Percentiles rank a stretch among this genome's conserved stretches.
Conservation (phyloP, 2,113 vertebrate species). For the Saguinus imperator region DNA sequence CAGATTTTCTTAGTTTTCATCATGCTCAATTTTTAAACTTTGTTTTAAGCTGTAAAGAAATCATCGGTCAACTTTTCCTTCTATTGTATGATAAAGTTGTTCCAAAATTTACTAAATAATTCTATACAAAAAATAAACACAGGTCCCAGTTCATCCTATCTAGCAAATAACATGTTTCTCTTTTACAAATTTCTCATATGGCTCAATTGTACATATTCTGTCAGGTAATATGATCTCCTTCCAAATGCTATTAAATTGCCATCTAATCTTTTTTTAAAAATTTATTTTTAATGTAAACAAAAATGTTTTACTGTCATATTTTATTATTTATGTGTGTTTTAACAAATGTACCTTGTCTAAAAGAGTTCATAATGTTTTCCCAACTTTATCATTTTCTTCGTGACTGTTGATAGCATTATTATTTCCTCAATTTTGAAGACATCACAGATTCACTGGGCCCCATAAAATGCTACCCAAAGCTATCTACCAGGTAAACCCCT, state of each 20-base stretch:
- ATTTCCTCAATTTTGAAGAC: conserved; percentile 14
- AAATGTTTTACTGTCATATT: background rate
- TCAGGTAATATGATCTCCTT: background rate
- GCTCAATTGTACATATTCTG: background rate
- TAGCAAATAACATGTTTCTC: background rate
- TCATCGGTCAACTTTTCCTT: background rate
- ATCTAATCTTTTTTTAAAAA: background rate
- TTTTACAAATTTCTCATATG: background rate
- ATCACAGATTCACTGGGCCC: background rate
- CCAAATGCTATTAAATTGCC: conserved; percentile 16
- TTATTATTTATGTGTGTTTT: conserved; percentile 8
- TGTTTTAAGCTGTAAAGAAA: background rate
- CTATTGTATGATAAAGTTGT: background rate
- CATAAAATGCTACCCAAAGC: background rate
- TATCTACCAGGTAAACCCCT: background rate
- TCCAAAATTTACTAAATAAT: background rate
- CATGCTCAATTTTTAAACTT: background rate
- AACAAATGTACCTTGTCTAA: background rate
- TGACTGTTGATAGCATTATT: background rate
- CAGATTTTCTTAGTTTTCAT: background rate
- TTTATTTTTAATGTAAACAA: background rate
- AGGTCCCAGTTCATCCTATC: background rate
- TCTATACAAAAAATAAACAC: background rate
- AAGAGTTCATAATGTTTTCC: conserved; percentile 6
- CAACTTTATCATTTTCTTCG: background rate